A percentile compares a stretch with the other conserved stretches of the same genome.
phyloP scores from a whole-genome alignment of 2,797 vertebrate genomes.

The Rhinogobio ventralis region DNA sequence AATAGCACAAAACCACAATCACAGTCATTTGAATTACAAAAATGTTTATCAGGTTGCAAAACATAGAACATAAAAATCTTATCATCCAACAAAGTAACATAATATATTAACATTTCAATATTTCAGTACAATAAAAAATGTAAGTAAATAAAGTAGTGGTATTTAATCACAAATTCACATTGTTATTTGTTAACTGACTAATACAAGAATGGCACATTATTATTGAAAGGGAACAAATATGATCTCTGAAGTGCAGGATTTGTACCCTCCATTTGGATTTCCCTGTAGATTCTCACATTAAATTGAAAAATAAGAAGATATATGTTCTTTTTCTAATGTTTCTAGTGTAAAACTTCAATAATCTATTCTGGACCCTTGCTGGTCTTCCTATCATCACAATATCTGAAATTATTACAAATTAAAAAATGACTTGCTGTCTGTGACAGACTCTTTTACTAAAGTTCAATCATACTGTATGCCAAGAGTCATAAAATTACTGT shows the following conservation, averaged over 20 bases:
- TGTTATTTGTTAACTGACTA: background rate
- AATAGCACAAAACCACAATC: conserved; percentile 1
- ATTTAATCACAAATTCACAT: background rate
- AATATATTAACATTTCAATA: background rate
- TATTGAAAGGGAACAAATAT: background rate
- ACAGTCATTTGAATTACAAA: background rate
- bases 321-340: background rate
- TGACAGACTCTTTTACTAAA: background rate
- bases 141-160: background rate
- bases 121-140: background rate
- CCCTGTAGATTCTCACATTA: background rate
- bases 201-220: background rate
- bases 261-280: background rate
- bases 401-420: background rate
- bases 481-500: background rate
- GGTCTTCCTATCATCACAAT: background rate
- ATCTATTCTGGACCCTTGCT: background rate
- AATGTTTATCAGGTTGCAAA: background rate
- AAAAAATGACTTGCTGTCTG: background rate
- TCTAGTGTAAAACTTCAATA: background rate
- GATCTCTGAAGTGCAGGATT: background rate
- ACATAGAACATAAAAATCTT: background rate
- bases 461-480: background rate
- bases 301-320: background rate
- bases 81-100: background rate